Percentiles rank a stretch among this genome's conserved stretches.
Conservation (phyloP, 1,140 invertebrate species). For the Cryptotermes secundus region DNA sequence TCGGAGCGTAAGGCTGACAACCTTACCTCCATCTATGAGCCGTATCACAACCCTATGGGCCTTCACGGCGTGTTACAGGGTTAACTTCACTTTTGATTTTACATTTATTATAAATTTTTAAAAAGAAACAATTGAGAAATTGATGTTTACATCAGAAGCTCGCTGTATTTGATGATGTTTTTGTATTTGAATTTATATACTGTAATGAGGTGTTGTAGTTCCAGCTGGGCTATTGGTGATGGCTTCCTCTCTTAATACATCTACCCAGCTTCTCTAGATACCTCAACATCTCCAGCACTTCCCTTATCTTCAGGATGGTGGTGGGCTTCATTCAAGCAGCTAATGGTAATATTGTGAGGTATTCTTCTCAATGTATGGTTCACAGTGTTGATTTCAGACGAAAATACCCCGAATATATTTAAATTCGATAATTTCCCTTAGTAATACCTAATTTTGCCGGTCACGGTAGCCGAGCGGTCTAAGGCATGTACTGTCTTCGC, state of each 20-base stretch:
- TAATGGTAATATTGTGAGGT: background rate
- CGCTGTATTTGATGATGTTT: too few species aligned
- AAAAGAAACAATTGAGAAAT: too few species aligned
- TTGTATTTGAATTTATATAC: too few species aligned
- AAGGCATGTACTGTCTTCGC: too few species aligned
- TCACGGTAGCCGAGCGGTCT: too few species aligned
- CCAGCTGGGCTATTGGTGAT: background rate
- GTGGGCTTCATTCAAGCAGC: background rate
- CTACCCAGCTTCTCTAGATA: background rate
- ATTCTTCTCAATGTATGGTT: conserved; percentile 7
- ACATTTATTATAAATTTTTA: background rate
- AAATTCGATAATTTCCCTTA: background rate
- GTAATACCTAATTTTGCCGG: too few species aligned
- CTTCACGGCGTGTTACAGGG: too few species aligned
- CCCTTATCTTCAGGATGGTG: background rate
- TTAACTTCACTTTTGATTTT: too few species aligned
- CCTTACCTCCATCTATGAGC: too few species aligned
- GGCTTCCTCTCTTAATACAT: background rate
- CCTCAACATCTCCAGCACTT: background rate
- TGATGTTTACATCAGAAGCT: too few species aligned
- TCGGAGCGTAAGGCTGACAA: too few species aligned
- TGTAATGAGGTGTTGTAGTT: background rate
- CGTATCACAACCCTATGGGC: too few species aligned
- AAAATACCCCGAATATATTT: background rate
- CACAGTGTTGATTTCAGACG: background rate